Base-by-base conservation (phyloP, 1,140 invertebrate genomes). In the Drosophila trapezifrons region DNA sequence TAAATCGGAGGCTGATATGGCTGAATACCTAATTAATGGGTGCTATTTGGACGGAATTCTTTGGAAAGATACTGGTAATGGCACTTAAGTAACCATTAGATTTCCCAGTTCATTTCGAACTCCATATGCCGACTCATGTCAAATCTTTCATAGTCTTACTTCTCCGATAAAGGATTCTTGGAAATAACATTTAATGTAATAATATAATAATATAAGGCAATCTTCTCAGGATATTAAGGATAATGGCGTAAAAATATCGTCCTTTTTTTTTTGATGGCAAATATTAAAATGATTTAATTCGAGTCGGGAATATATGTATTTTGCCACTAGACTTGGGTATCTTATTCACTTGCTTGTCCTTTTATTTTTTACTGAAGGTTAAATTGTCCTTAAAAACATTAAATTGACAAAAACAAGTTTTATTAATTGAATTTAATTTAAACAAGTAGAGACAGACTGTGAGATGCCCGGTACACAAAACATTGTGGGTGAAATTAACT, bases 291-390 rank as follows among this genome's bases (percentile, higher is more conserved):
- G 12, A 54, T 17, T 45, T 38, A 1, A 12, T 46, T 12, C 17
- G 7, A n/a, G 1, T 4, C 45, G 54, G 2, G 58, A 17, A 37
- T 43, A 45, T 27, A 2, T 67, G 13, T 20, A 2, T 69, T 69
- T 27, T 69, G 58, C 46, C 57, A n/a, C n/a, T n/a, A n/a, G n/a
- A n/a, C n/a, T n/a, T 58, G 10, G 45, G 69, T 8, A 15, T 69
- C 2, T 22, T 72, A 7, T 72, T 58, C 17, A 45, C 58, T 15
- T 72, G 45, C 58, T 15, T 72, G 45, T 51, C 45, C 52, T 8
- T 59, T 69, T 15, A 17, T n/a, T n/a, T n/a, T n/a, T n/a, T n/a
- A n/a, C n/a, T n/a, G n/a, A n/a, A n/a, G n/a, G n/a, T n/a, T n/a
- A n/a, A n/a, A n/a, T n/a, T n/a, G n/a, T n/a, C n/a, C n/a, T n/a